These are phyloP conservation scores for Patagioenas fasciata DNA, from an alignment of 2,113 vertebrate genomes.

Conservation along the genomic window DNA sequence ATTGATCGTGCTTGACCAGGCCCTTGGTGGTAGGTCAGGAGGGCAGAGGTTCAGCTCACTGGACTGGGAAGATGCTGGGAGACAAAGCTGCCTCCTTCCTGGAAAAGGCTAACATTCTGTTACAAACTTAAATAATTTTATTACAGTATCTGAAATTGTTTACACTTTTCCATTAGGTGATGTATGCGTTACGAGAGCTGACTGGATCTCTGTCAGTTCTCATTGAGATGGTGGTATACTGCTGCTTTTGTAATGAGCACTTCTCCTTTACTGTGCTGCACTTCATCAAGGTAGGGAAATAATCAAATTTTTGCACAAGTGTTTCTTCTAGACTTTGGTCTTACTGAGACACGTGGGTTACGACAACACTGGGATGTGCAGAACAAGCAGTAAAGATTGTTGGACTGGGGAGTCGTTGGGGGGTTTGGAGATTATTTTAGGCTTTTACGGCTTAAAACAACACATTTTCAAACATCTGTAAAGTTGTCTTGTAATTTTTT, in stretches of 20 bases:
- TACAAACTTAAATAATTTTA: fast-evolving
- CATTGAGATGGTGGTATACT: constrained; percentile 94
- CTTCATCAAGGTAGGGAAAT: constrained; percentile 87
- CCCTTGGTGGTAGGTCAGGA: background rate
- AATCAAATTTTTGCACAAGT: background rate
- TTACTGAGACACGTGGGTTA: background rate
- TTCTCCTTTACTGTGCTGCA: constrained; percentile 93
- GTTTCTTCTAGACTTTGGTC: background rate
- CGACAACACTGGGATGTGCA: background rate
- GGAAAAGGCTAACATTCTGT: background rate
- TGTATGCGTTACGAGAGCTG: constrained; percentile 94
- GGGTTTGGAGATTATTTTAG: background rate
- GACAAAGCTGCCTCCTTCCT: background rate
- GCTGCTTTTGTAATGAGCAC: constrained; percentile 94
- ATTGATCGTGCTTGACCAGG: background rate
- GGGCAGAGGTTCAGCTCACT: background rate
- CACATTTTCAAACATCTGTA: background rate
- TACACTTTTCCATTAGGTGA: constrained; percentile 78
- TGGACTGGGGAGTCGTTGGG: background rate
- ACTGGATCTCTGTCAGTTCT: constrained; percentile 87
- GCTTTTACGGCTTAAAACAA: background rate
- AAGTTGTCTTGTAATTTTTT: background rate
- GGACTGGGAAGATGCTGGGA: background rate
- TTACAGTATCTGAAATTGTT: background rate
- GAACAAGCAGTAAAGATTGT: background rate